Evolutionary conservation across 2,797 vertebrate genomes (phyloP).

Genomic region (Propithecus deckenii): DNA sequence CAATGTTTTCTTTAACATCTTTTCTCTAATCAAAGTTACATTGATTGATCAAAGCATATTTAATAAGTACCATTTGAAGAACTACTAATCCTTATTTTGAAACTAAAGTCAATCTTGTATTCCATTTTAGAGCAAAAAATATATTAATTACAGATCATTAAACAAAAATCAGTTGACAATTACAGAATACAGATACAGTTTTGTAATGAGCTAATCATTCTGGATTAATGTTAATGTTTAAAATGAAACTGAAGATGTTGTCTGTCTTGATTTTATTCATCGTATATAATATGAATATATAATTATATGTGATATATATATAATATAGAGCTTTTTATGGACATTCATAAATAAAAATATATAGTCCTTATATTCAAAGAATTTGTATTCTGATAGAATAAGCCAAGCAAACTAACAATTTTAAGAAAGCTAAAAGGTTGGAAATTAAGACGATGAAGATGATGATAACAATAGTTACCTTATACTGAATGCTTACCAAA

Average conservation of each 20-base stretch:
- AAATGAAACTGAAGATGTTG: background rate
- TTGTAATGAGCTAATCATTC: background rate
- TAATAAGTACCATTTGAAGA: background rate
- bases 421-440: conserved; percentile 30
- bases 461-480: background rate
- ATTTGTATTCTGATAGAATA: background rate
- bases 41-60: background rate
- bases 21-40: conserved; percentile 8
- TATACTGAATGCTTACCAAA: background rate
- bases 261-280: conserved; percentile 5
- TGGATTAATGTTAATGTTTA: conserved; percentile 6
- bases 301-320: background rate
- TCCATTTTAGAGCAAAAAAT: background rate
- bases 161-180: background rate
- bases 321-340: background rate
- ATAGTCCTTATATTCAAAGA: background rate
- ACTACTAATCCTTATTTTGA: conserved; percentile 7
- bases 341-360: background rate
- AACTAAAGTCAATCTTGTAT: conserved; percentile 20
- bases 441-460: conserved; percentile 3
- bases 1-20: background rate
- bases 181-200: background rate
- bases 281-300: background rate
- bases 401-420: background rate
- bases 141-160: conserved; percentile 19